Percentiles rank a stretch among this genome's conserved stretches.
Evolutionary conservation across 1,140 invertebrate genomes (phyloP).

Genomic region (Drosophila virilis): DNA sequence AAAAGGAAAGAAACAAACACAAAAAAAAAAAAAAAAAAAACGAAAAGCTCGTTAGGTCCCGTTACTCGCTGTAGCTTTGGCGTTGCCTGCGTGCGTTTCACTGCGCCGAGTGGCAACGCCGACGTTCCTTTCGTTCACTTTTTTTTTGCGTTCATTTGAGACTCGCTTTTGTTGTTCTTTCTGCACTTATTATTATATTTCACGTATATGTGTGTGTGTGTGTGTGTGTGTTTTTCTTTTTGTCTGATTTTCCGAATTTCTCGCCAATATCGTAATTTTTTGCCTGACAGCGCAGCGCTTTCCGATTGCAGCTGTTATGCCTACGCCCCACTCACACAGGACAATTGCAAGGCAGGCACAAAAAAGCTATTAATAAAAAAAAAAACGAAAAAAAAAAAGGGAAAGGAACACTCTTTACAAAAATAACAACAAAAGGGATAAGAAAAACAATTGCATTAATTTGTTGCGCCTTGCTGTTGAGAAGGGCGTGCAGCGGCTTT

Average conservation of each 20-base stretch:
- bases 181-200: conserved; percentile 8
- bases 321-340: conserved; percentile 15
- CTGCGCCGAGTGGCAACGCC: conserved; percentile 50
- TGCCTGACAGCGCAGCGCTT: neutral
- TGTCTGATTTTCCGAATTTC: conserved; percentile 6
- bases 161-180: conserved; percentile 1
- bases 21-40: neutral
- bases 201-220: no score
- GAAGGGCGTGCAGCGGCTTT: conserved; percentile 7
- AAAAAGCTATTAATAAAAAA: conserved; percentile 8
- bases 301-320: conserved; percentile 12
- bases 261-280: no score
- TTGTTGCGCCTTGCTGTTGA: neutral
- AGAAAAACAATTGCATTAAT: neutral
- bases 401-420: neutral
- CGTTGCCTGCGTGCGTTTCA: conserved; percentile 14
- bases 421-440: no score
- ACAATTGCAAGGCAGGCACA: neutral
- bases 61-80: conserved; percentile 47
- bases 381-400: neutral
- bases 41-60: conserved; percentile 41
- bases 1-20: no score
- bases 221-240: conserved; percentile 13
- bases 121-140: neutral
- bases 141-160: neutral